Conservation (phyloP, 2,113 vertebrate species). For the Tichodroma muraria region DNA sequence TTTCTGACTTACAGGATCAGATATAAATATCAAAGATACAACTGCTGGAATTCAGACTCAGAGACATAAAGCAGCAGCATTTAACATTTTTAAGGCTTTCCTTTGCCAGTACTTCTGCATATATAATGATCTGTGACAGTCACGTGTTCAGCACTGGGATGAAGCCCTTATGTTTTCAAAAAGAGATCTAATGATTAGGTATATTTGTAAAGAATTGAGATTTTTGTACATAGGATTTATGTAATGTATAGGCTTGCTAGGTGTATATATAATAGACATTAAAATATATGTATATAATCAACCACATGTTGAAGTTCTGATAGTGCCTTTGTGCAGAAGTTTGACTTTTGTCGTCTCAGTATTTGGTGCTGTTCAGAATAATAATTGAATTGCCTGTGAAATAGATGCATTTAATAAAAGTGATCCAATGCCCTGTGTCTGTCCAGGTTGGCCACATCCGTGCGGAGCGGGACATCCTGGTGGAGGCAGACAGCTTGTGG, state of each 20-base stretch:
- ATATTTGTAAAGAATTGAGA: neutral
- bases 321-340: neutral
- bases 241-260: neutral
- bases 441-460: conserved; percentile 94
- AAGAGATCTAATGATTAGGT: neutral
- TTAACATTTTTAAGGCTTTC: neutral
- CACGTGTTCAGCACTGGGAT: neutral
- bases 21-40: neutral
- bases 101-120: neutral
- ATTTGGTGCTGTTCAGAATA: neutral
- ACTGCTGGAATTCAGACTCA: neutral
- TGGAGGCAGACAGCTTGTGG: conserved; percentile 97
- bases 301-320: neutral
- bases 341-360: neutral
- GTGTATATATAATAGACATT: neutral
- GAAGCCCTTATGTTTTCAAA: neutral
- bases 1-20: neutral
- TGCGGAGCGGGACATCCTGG: conserved; percentile 94
- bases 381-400: conserved; percentile 14
- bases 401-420: neutral
- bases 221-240: neutral
- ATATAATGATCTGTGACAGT: neutral
- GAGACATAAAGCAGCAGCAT: neutral
- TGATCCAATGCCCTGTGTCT: neutral
- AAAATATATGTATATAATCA: neutral